Conservation (phyloP, 1,140 invertebrate species). For the Drosophila repleta region DNA sequence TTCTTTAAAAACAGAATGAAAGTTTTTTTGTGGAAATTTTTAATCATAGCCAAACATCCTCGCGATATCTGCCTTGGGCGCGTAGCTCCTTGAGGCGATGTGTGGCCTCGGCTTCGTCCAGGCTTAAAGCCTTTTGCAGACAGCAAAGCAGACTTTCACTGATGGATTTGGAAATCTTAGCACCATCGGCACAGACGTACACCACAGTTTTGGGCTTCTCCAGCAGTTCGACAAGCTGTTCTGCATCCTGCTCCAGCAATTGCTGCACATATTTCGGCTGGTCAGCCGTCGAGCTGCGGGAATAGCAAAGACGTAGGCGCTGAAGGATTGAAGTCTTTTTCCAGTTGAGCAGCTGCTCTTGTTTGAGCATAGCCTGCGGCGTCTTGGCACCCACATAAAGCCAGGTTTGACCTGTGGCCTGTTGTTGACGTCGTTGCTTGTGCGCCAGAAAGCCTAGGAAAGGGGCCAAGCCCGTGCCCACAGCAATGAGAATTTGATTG, state of each 20-base stretch:
- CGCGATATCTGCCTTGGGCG: conserved; percentile 84
- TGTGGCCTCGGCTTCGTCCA: conserved; percentile 80
- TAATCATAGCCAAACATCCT: conserved; percentile 85
- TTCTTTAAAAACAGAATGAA: neutral
- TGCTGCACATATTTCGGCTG: conserved; percentile 87
- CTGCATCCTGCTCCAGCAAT: conserved; percentile 85
- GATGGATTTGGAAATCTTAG: conserved; percentile 89
- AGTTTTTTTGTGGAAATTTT: neutral
- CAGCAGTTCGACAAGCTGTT: conserved; percentile 86
- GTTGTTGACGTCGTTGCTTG: conserved; percentile 73
- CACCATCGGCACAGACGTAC: conserved; percentile 92
- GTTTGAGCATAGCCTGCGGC: conserved; percentile 84
- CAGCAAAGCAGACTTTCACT: conserved; percentile 86
- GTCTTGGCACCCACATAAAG: conserved; percentile 92
- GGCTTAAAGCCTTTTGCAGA: conserved; percentile 84
- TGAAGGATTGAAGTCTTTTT: conserved; percentile 85
- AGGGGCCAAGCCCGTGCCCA: conserved; percentile 93
- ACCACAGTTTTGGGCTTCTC: conserved; percentile 85
- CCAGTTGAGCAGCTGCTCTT: conserved; percentile 73
- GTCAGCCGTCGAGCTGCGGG: conserved; percentile 84
- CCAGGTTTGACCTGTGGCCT: conserved; percentile 84
- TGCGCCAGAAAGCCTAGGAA: conserved; percentile 89
- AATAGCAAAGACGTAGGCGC: conserved; percentile 87
- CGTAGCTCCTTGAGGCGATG: conserved; percentile 83
- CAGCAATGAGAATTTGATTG: conserved; percentile 91